Percentiles rank a stretch among this genome's conserved stretches.
These are phyloP conservation scores for Clunio marinus DNA, from an alignment of 2,888 invertebrate species.

Conservation along the genomic window DNA sequence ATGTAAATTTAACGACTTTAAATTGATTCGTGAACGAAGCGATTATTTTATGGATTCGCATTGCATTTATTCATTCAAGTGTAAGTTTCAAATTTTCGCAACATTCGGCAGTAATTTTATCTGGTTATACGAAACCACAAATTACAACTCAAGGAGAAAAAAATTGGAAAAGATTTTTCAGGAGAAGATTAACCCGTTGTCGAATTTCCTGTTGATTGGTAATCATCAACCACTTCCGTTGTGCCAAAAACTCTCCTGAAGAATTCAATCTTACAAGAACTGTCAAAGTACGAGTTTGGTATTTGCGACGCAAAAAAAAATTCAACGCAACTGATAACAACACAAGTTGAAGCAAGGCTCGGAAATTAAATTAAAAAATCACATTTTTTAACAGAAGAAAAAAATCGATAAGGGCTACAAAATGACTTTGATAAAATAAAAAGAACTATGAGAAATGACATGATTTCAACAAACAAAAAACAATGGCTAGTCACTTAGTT, in stretches of 20 bases:
- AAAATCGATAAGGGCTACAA: neutral
- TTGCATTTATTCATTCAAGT: too few relatives aligned
- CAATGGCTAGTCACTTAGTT: too few relatives aligned
- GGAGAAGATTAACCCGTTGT: neutral
- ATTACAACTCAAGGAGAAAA: neutral
- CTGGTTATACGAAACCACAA: slow-evolving; percentile 4
- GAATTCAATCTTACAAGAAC: too few relatives aligned
- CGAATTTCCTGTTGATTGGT: neutral
- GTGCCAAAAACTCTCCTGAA: neutral
- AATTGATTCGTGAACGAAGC: too few relatives aligned
- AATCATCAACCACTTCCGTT: slow-evolving; percentile 8
- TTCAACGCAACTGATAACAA: neutral
- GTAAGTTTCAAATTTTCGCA: neutral
- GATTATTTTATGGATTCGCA: too few relatives aligned
- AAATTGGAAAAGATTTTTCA: too few relatives aligned
- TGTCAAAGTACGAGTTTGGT: neutral
- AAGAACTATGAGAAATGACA: too few relatives aligned
- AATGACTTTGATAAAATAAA: too few relatives aligned
- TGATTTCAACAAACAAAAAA: too few relatives aligned
- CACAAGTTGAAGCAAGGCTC: neutral
- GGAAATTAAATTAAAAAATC: slow-evolving; percentile 1
- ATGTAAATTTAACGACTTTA: slow-evolving; percentile 6
- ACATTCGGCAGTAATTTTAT: too few relatives aligned
- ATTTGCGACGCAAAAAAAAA: neutral
- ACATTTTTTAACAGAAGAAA: slow-evolving; percentile 1